These are phyloP conservation scores for Catalaphyllia jardinei DNA, from an alignment of 64 coral and sea anemone genomes.

Conservation along the genomic window DNA sequence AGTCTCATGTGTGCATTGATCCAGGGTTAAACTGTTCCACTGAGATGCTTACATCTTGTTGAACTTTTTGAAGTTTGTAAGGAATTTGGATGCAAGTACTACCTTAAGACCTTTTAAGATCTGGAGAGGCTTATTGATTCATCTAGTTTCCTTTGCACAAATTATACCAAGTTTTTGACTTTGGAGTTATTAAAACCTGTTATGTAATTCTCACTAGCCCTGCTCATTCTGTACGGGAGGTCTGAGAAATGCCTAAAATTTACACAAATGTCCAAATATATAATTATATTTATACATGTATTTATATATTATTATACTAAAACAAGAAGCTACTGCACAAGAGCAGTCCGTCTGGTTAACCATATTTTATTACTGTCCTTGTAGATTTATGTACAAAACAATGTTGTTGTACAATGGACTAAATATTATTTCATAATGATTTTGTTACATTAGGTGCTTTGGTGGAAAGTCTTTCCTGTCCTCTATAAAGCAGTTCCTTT, in stretches of 20 bases:
- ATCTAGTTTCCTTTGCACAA: background rate
- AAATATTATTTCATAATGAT: background rate
- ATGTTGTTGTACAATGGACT: background rate
- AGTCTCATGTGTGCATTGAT: no score
- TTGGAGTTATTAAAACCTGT: background rate
- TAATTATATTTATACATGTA: no score
- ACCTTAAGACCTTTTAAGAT: no score
- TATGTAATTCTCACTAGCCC: background rate
- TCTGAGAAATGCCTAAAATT: background rate
- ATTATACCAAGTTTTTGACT: background rate
- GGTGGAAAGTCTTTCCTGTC: background rate
- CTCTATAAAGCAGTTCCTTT: constrained; percentile 42
- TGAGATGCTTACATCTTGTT: no score
- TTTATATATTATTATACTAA: background rate
- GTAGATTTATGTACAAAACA: background rate
- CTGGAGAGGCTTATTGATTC: background rate
- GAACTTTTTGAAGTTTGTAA: no score
- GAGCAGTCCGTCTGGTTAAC: background rate
- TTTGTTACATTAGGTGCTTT: constrained; percentile 6
- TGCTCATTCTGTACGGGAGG: background rate
- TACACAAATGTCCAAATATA: background rate
- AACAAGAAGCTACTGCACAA: background rate
- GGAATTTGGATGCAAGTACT: no score
- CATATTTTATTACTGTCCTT: background rate
- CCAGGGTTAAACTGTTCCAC: no score